phyloP scores from a whole-genome alignment of 2,797 vertebrate genomes.

The Vipera ursinii region DNA sequence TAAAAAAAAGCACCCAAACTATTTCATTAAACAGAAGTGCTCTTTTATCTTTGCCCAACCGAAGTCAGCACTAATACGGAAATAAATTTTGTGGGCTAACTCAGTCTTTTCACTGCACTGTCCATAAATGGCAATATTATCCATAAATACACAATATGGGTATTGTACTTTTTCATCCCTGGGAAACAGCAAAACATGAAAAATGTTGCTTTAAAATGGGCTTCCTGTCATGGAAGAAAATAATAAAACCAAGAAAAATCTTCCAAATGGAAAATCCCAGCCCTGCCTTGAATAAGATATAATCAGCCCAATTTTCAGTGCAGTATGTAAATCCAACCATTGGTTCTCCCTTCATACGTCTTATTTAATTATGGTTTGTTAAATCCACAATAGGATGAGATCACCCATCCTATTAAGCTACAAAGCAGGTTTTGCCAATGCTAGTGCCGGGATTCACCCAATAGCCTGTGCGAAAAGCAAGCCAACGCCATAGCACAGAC shows the following conservation, averaged over 20 bases:
- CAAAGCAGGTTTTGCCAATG: neutral
- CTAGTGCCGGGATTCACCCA: neutral
- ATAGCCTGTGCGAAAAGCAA: neutral
- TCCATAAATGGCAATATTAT: neutral
- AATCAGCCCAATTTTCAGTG: neutral
- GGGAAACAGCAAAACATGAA: neutral
- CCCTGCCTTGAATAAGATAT: neutral
- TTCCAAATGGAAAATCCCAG: neutral
- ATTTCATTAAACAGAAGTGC: neutral
- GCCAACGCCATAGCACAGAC: neutral
- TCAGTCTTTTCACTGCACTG: neutral
- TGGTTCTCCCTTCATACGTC: neutral
- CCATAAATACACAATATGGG: neutral
- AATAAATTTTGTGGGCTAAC: neutral
- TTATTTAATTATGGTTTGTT: neutral
- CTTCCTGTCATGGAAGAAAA: neutral
- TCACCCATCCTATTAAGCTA: neutral
- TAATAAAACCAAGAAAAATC: neutral
- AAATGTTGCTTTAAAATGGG: neutral
- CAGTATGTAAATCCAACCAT: neutral
- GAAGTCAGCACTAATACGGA: neutral
- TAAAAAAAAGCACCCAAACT: neutral
- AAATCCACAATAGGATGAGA: neutral
- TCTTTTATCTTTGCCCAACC: neutral
- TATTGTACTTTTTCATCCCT: neutral